These are phyloP conservation scores for Lophotriccus pileatus DNA, from an alignment of 2,797 vertebrate genomes.

Conservation along the genomic window DNA sequence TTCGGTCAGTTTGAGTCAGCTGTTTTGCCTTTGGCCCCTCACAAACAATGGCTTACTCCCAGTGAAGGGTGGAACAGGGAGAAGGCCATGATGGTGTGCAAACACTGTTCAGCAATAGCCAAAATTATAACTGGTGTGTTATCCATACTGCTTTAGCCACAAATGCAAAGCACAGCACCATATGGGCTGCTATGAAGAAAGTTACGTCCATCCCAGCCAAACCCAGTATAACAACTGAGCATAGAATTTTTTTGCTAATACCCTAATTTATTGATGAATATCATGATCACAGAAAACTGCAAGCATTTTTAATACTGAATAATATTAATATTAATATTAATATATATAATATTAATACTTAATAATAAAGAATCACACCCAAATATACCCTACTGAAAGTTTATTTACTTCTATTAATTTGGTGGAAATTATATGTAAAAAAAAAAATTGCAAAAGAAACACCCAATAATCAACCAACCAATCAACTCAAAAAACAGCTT, in stretches of 20 bases:
- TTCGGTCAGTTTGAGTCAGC: background rate
- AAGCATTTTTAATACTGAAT: background rate
- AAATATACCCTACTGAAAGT: background rate
- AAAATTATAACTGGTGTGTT: background rate
- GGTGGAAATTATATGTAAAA: background rate
- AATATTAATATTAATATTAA: too few relatives aligned
- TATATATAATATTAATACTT: too few relatives aligned
- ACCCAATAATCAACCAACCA: background rate
- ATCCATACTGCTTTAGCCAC: background rate
- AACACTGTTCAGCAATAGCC: background rate
- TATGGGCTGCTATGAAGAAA: background rate
- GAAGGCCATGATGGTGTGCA: background rate
- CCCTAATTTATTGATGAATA: background rate
- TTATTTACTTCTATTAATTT: background rate
- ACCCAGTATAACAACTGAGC: background rate
- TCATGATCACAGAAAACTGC: background rate
- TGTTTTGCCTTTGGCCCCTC: background rate
- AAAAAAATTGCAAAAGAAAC: background rate
- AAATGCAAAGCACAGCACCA: background rate
- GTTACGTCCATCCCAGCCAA: background rate
- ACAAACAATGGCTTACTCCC: fast-evolving
- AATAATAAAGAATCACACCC: background rate
- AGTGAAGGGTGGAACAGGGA: background rate
- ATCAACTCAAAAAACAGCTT: background rate
- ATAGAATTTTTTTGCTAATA: background rate